Base-by-base conservation (phyloP, 2,888 invertebrate genomes). In the Hyppa rectilinea region DNA sequence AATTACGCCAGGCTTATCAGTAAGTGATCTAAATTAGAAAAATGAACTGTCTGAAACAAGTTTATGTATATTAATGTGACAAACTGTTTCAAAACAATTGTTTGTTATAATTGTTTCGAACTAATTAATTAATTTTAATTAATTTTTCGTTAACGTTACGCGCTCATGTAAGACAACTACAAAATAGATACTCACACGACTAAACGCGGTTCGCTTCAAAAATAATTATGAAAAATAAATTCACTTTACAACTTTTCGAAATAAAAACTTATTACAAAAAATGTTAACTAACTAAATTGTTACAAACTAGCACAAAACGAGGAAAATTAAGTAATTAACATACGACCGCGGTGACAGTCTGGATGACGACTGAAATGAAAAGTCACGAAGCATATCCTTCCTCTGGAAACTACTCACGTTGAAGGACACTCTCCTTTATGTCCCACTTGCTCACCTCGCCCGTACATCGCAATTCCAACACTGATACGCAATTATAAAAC, bases 351-450 rank as follows among this genome's bases (percentile, higher is more conserved):
- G 78, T 83, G 88, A 85, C 82, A 82, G 85, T 85, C 85, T 69
- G 85, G 82, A 90, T 87, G 84, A 87, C 80, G 85, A 94, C 94
- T 95, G 93, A 92, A 94, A 93, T 89, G 91, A 90, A 91, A 93
- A 92, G 89, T 89, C 77, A 87, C 87, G 74, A 86, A 88, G 87
- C 89, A 88, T 92, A 92, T 94, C 93, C 93, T 92, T 92, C 92
- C 86, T 87, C 81, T 87, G 86, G 78, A 89, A 89, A 87, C 90
- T 85, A 92, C 89, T 89, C 80, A 76, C 80, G 80, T 81, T 92
- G 94, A 95, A 95, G 95, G 95, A 95, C 94, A 88, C 91, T 91
- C 90, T 92, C 90, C 91, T 92, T 93, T 94, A 90, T 94, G 88
- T 89, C 85, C 89, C 87, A 93, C 88, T 93, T 92, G 95, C 88